Percentiles rank a stretch among this genome's conserved stretches.
Conservation (phyloP, 2,797 vertebrate species). For the Eospalax fontanierii region DNA sequence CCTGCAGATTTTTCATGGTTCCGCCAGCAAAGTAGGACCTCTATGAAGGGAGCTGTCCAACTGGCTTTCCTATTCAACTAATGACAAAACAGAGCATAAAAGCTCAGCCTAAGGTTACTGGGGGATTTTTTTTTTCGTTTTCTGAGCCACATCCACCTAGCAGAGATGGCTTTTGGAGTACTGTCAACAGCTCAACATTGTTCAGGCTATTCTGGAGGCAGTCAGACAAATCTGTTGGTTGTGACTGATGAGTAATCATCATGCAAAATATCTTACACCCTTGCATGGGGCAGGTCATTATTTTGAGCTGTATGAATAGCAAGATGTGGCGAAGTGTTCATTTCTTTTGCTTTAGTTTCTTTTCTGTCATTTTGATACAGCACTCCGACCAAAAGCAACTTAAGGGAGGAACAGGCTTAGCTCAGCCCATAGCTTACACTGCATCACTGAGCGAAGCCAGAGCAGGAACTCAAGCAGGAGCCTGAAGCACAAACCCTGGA, state of each 20-base stretch:
- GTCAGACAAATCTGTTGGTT: conserved; percentile 31
- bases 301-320: not conserved
- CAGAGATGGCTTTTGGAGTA: conserved; percentile 31
- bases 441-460: not conserved
- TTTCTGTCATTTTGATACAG: not conserved
- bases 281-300: not conserved
- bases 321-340: not conserved
- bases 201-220: conserved; percentile 21
- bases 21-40: not conserved
- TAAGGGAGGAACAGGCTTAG: not conserved
- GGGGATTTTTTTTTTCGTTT: conserved; percentile 47
- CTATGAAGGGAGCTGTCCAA: not conserved
- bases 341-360: not conserved
- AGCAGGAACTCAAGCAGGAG: not conserved
- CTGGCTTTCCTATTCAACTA: not conserved
- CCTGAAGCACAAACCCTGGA: not conserved
- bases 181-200: not conserved
- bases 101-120: conserved; percentile 45
- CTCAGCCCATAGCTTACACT: not conserved
- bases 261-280: not conserved
- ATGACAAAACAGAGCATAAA: not conserved
- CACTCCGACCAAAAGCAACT: not conserved
- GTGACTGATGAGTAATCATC: not conserved
- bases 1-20: conserved; percentile 25
- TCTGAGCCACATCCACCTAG: conserved; percentile 42